Percentiles rank a stretch among this genome's conserved stretches.
phyloP scores from a whole-genome alignment of 2,888 invertebrate species.

The Rapana venosa region DNA sequence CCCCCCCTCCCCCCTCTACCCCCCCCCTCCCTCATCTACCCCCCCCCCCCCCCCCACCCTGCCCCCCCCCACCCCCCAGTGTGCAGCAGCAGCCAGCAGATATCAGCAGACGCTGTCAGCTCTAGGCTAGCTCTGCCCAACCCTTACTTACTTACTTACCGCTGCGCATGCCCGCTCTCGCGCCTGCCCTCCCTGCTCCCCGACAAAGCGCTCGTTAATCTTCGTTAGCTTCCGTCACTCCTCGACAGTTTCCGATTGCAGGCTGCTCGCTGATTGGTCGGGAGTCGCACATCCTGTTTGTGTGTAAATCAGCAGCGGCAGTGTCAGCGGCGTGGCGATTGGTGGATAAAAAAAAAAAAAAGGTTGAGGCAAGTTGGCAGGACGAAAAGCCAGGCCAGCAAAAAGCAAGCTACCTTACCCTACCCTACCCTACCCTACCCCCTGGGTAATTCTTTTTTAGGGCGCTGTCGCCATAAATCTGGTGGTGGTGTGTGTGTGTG shows the following conservation, averaged over 20 bases:
- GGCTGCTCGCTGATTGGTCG: constrained; percentile 35
- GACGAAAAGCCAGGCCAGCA: background rate
- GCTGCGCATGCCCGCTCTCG: background rate
- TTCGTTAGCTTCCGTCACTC: constrained; percentile 45
- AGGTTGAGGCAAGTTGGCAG: background rate
- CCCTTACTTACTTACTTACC: background rate
- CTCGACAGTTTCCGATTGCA: constrained; percentile 42
- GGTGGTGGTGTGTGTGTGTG: background rate
- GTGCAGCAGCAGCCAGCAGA: too few species aligned
- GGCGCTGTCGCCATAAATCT: constrained; percentile 28
- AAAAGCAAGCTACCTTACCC: too few species aligned
- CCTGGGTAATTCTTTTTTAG: too few species aligned
- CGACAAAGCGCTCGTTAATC: constrained; percentile 28
- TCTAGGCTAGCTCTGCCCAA: background rate
- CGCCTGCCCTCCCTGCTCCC: constrained; percentile 4
- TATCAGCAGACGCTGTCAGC: background rate
- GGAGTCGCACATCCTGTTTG: constrained; percentile 19
- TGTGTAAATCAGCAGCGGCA: constrained; percentile 38
- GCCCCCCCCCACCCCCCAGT: background rate
- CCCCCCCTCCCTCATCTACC: background rate
- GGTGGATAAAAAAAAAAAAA: constrained; percentile 24
- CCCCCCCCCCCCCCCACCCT: background rate
- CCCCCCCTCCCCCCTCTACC: background rate
- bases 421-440: too few species aligned
- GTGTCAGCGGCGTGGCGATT: constrained; percentile 13